Base-by-base conservation (phyloP, 2,113 vertebrate genomes). In the Vombatus ursinus region DNA sequence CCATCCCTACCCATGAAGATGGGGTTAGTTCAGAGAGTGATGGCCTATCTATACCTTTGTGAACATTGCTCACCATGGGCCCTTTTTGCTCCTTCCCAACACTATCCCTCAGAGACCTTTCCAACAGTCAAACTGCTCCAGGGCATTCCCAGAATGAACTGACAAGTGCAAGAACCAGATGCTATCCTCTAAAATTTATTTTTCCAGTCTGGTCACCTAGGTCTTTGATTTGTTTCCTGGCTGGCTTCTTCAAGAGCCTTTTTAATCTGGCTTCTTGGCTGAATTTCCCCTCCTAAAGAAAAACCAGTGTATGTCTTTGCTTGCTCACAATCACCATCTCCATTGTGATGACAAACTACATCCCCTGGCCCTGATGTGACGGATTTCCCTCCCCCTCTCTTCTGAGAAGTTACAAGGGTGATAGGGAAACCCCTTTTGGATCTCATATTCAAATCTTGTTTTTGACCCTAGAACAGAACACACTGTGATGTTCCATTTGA, bases 101-200 rank as follows among this genome's bases (percentile, higher is more conserved):
- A 4, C 95, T 94, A 91, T 91, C 24, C 61, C n/a, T n/a, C 0
- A 50, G 51, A 37, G 9, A 90, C 44, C 61, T 84, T 97, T 95
- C 94, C 25, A 95, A 44, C 5, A 52, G 50, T 57, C 95, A 89
- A 95, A 37, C n/a, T 95, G 96, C 93, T 49, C 91, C 84, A 93
- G 94, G 93, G 37, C 92, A 31, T 97, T 98, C 97, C 96, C 94
- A 95, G 94, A 97, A 89, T 95, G 95, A 97, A 93, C 8, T 96
- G 95, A 98, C 96, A 98, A 97, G 51, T 77, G 77, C 89, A 97
- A 98, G 95, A 98, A 98, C 84, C 93, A 97, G 98, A 98, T 97
- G 53, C 94, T 97, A 31, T 90, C 23, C 90, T 89, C 2, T 97
- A 97, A 94, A 94, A 97, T 97, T 96, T 97, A 97, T 97, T 98